Evolutionary conservation across 2,797 vertebrate species (phyloP).

Genomic region (Euphonia xanthogaster): DNA sequence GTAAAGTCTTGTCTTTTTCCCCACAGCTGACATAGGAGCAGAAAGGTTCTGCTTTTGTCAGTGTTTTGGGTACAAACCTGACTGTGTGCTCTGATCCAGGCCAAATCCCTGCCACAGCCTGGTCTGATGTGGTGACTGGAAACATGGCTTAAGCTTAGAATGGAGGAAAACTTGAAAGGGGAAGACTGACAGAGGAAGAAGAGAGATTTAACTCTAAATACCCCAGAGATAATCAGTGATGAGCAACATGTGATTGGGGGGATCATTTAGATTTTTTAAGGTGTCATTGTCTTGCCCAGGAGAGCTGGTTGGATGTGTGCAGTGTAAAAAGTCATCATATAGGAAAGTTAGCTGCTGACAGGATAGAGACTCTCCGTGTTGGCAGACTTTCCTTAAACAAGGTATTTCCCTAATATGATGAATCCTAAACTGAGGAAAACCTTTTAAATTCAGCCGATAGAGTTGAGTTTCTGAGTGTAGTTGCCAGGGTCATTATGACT

Average conservation of each 20-base stretch:
- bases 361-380: not conserved
- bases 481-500: not conserved
- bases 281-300: not conserved
- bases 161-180: not conserved
- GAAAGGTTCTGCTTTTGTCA: not conserved
- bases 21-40: not conserved
- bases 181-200: not conserved
- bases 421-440: not conserved
- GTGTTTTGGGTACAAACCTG: not conserved
- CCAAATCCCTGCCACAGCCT: accelerated
- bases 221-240: not conserved
- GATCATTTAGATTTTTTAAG: not conserved
- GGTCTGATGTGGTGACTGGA: not conserved
- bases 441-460: not conserved
- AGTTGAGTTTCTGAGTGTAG: not conserved
- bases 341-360: not conserved
- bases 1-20: not conserved
- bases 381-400: not conserved
- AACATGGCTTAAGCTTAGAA: not conserved
- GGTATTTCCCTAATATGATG: not conserved
- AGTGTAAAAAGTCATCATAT: not conserved
- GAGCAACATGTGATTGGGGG: not conserved
- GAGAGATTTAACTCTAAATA: not conserved
- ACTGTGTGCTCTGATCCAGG: accelerated
- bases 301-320: not conserved